Percentiles rank a stretch among this genome's conserved stretches.
These are phyloP conservation scores for Ctenopoma multispine DNA, from an alignment of 2,797 vertebrate genomes.

Conservation along the genomic window DNA sequence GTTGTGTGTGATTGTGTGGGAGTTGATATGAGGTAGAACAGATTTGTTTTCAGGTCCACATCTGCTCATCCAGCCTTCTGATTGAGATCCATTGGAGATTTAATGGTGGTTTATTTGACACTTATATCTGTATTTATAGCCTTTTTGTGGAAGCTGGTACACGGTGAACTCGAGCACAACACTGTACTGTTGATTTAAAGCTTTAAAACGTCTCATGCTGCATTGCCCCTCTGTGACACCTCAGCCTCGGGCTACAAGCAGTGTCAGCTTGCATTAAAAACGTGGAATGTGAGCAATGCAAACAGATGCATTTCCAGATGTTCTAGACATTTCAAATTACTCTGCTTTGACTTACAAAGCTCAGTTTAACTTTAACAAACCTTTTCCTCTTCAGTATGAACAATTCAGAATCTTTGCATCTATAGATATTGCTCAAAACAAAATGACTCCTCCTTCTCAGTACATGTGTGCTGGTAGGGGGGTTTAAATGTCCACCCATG, in stretches of 20 bases:
- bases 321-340: not conserved
- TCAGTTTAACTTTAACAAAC: no score
- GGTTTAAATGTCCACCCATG: not conserved
- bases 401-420: no score
- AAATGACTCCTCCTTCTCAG: no score
- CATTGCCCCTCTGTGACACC: not conserved
- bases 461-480: no score
- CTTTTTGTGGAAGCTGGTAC: not conserved
- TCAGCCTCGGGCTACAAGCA: constrained; percentile 3
- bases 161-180: not conserved
- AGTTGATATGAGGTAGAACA: not conserved
- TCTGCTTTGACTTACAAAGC: no score
- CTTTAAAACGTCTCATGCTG: no score
- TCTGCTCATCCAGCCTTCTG: not conserved
- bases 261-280: not conserved
- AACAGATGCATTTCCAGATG: constrained; percentile 8
- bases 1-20: not conserved
- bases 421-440: no score
- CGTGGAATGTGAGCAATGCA: not conserved
- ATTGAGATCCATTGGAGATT: not conserved
- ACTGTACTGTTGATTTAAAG: no score
- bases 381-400: no score
- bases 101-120: not conserved
- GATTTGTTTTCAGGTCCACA: not conserved
- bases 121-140: not conserved